phyloP scores from a whole-genome alignment of 1,140 invertebrate species.

The Yoshiicerus persimilis region DNA sequence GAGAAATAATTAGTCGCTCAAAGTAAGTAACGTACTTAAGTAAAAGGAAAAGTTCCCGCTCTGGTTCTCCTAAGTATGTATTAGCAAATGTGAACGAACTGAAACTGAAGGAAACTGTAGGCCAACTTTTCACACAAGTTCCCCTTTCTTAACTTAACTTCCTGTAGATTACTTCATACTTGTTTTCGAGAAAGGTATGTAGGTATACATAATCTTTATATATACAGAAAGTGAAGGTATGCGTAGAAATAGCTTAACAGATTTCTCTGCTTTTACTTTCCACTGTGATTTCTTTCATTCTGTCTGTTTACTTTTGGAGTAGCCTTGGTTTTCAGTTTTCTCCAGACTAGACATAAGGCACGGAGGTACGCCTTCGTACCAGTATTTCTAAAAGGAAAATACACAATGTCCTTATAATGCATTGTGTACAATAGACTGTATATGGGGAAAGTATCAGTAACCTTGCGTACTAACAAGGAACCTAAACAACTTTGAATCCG shows the following conservation, averaged over 20 bases:
- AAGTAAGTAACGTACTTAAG: neutral
- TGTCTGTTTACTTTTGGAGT: too few species aligned
- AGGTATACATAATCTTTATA: neutral
- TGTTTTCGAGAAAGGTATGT: neutral
- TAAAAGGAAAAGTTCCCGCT: neutral
- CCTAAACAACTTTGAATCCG: neutral
- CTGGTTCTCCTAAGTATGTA: neutral
- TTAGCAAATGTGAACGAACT: neutral
- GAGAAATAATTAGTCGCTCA: neutral
- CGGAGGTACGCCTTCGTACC: too few species aligned
- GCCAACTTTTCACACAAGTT: neutral
- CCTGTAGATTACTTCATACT: neutral
- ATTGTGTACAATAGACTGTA: too few species aligned
- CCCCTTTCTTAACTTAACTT: neutral
- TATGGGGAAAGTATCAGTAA: neutral
- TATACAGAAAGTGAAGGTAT: too few species aligned
- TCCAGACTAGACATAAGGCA: too few species aligned
- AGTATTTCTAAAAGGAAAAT: neutral
- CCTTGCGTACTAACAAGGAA: neutral
- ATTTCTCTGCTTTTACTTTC: neutral
- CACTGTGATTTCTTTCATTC: neutral
- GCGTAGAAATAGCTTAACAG: neutral
- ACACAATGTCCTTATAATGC: neutral
- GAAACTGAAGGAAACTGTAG: too few species aligned
- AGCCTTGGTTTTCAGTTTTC: too few species aligned